These are phyloP conservation scores for Montipora cactus DNA, from an alignment of 64 coral and sea anemone species.

Conservation along the genomic window DNA sequence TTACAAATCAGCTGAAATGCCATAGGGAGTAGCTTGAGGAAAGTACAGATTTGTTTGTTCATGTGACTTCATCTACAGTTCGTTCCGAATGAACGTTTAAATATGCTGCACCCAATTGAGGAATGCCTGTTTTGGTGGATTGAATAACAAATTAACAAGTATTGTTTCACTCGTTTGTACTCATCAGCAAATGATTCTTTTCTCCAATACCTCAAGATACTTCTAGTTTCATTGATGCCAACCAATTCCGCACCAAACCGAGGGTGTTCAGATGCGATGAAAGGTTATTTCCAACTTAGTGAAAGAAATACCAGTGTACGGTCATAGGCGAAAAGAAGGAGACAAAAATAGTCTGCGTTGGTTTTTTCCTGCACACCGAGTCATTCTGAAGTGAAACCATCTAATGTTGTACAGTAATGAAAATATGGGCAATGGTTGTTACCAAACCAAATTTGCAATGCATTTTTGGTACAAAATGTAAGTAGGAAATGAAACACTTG, in stretches of 20 bases:
- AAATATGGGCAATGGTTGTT: conserved; percentile 11
- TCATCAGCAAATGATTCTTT: not conserved
- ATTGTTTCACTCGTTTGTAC: not conserved
- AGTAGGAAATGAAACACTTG: conserved; percentile 10
- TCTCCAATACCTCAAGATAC: conserved; percentile 18
- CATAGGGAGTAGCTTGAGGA: not conserved
- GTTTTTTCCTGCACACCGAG: not conserved
- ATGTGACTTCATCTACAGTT: not conserved
- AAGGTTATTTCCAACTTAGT: not conserved
- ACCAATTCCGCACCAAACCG: not conserved
- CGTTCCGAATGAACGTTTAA: not conserved
- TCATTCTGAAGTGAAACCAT: conserved; percentile 1
- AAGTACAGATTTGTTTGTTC: not conserved
- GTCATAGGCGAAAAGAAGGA: conserved; percentile 1
- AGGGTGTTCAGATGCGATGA: not conserved
- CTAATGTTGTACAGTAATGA: not conserved
- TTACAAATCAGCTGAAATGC: not conserved
- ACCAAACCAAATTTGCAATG: not conserved
- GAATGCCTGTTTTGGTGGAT: not conserved
- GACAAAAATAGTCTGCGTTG: conserved; percentile 31
- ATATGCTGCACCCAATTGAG: not conserved
- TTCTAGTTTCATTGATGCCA: conserved; percentile 28
- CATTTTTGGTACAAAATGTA: not conserved
- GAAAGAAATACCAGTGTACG: not conserved
- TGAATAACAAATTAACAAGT: not conserved